These are phyloP conservation scores for Oxygymnocypris stewartii DNA, from an alignment of 2,113 vertebrate species.

Conservation along the genomic window DNA sequence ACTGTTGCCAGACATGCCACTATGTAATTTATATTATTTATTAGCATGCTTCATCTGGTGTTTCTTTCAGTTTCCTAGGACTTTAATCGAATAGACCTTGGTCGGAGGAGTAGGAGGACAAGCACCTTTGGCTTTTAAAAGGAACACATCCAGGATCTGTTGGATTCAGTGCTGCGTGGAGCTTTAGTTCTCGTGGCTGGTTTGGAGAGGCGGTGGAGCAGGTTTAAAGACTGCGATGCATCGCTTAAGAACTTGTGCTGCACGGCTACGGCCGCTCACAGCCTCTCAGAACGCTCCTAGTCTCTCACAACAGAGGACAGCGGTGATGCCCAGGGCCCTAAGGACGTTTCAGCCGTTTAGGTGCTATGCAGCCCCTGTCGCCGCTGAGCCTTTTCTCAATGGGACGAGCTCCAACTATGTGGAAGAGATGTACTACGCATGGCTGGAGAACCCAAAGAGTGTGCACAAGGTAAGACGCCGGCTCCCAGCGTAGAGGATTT, in stretches of 20 bases:
- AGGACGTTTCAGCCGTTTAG: conserved; percentile 82
- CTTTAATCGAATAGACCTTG: not conserved
- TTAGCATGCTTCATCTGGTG: not conserved
- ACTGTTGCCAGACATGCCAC: not conserved
- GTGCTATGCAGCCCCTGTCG: conserved; percentile 77
- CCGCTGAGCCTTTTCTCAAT: conserved; percentile 88
- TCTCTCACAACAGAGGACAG: conserved; percentile 68
- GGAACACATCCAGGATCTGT: not conserved
- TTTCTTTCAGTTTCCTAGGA: not conserved
- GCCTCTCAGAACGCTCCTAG: conserved; percentile 80
- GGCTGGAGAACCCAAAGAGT: conserved; percentile 93
- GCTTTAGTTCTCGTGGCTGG: not conserved
- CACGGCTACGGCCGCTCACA: conserved; percentile 82
- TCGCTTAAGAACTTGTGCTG: conserved; percentile 86
- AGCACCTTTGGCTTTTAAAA: not conserved
- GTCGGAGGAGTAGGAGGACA: not conserved
- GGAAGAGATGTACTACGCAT: conserved; percentile 95
- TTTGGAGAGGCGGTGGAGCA: conserved; percentile 47
- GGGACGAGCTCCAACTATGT: conserved; percentile 94
- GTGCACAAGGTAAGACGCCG: conserved; percentile 90
- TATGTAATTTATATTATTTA: not conserved
- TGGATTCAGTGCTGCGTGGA: not conserved
- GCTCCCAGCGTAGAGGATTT: not conserved
- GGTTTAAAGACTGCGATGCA: conserved; percentile 80
- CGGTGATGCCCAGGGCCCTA: conserved; percentile 66